Evolutionary conservation across 2,113 vertebrate genomes (phyloP).

Genomic region (Myotis brandtii): DNA sequence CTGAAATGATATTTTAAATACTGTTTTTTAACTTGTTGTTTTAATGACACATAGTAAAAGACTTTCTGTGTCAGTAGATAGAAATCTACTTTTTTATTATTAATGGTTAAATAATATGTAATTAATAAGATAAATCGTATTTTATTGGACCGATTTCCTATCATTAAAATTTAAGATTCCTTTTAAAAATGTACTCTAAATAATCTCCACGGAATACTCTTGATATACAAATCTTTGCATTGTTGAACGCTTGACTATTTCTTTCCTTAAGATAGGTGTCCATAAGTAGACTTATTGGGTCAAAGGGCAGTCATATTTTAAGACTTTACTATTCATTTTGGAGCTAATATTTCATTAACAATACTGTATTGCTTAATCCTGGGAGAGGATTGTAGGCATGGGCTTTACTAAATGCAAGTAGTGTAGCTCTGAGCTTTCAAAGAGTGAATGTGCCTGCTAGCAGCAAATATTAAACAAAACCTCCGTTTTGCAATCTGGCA

Average conservation of each 20-base stretch:
- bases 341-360: constrained; percentile 44
- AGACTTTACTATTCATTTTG: constrained; percentile 44
- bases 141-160: constrained; percentile 22
- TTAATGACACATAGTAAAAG: background rate
- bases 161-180: constrained; percentile 50
- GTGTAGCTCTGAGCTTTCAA: background rate
- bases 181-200: background rate
- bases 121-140: constrained; percentile 39
- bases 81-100: background rate
- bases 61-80: background rate
- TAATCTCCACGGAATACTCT: constrained; percentile 9
- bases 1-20: background rate
- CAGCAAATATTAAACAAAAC: constrained; percentile 63
- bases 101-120: background rate
- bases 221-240: constrained; percentile 25
- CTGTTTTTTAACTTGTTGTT: background rate
- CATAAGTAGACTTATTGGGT: constrained; percentile 39
- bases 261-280: constrained; percentile 53
- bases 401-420: constrained; percentile 28
- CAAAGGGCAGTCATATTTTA: constrained; percentile 58
- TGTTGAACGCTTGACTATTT: constrained; percentile 4
- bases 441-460: constrained; percentile 26
- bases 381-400: background rate
- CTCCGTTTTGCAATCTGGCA: constrained; percentile 65
- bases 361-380: constrained; percentile 23